phyloP scores from a whole-genome alignment of 2,113 vertebrate species.

The Cathartes aura region DNA sequence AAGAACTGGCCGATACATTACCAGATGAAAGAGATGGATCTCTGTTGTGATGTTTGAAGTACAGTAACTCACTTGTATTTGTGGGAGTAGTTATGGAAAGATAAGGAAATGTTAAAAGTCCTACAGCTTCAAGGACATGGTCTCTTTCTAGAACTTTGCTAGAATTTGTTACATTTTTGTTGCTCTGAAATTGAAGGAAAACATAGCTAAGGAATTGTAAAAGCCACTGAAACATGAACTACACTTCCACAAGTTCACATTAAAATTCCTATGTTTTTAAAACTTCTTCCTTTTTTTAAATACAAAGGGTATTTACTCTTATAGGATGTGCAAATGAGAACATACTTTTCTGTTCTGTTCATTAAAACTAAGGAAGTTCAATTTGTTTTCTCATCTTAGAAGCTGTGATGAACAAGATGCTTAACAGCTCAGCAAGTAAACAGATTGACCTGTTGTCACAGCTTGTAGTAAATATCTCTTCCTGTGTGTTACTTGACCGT shows the following conservation, averaged over 20 bases:
- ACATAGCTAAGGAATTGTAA: background rate
- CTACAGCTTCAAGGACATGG: background rate
- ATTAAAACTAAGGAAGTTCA: background rate
- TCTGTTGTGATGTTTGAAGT: background rate
- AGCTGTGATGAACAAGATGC: background rate
- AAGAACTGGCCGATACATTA: background rate
- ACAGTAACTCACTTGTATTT: background rate
- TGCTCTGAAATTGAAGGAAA: background rate
- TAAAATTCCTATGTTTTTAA: background rate
- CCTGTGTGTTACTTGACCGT: conserved; percentile 72
- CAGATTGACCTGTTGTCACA: conserved; percentile 58
- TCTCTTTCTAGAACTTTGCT: background rate
- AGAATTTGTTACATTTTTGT: background rate
- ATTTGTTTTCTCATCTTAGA: conserved; percentile 45
- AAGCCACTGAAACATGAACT: background rate
- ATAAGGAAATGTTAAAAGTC: background rate
- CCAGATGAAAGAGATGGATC: background rate
- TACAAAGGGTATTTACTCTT: background rate
- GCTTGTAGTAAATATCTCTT: conserved; percentile 72
- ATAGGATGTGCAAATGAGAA: background rate
- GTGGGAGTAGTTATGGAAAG: background rate
- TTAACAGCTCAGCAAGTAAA: conserved; percentile 30
- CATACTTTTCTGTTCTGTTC: background rate
- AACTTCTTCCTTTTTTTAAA: background rate
- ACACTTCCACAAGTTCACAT: background rate